Conservation (phyloP, 2,797 vertebrate genomes). For the Triplophysa bombifrons region DNA sequence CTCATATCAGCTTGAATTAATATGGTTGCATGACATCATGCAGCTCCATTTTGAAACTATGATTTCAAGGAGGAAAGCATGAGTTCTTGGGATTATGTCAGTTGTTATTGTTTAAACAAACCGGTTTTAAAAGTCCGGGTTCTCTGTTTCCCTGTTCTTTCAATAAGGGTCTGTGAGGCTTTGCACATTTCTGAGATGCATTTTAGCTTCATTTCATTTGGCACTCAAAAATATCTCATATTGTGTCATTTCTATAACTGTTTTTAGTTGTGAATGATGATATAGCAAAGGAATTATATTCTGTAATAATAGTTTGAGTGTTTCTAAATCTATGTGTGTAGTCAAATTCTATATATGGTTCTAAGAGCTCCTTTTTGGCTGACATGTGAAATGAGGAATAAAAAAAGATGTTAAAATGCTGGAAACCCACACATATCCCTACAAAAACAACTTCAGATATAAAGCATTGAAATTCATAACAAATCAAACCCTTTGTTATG, state of each 20-base stretch:
- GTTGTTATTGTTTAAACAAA: constrained; percentile 54
- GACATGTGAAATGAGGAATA: constrained; percentile 27
- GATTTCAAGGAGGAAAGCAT: constrained; percentile 54
- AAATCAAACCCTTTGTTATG: constrained; percentile 26
- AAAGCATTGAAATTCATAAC: constrained; percentile 16
- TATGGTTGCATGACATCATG: constrained; percentile 54
- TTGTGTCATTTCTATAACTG: constrained; percentile 23
- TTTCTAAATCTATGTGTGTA: constrained; percentile 37
- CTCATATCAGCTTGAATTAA: constrained; percentile 55
- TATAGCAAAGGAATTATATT: constrained; percentile 16
- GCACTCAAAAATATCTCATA: background rate
- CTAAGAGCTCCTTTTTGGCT: constrained; percentile 43
- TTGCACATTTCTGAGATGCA: background rate
- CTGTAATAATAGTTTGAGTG: constrained; percentile 21
- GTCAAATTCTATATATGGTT: constrained; percentile 61
- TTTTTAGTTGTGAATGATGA: constrained; percentile 29
- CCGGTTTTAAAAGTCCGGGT: constrained; percentile 24
- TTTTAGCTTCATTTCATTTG: constrained; percentile 18
- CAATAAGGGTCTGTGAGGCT: background rate
- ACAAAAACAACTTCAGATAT: background rate
- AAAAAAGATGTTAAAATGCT: constrained; percentile 30
- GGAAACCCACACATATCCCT: background rate
- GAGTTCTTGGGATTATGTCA: constrained; percentile 50
- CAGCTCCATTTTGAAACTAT: constrained; percentile 47
- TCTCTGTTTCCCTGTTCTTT: background rate